Evolutionary conservation across 2,113 vertebrate genomes (phyloP).

Genomic region (Phycodurus eques): DNA sequence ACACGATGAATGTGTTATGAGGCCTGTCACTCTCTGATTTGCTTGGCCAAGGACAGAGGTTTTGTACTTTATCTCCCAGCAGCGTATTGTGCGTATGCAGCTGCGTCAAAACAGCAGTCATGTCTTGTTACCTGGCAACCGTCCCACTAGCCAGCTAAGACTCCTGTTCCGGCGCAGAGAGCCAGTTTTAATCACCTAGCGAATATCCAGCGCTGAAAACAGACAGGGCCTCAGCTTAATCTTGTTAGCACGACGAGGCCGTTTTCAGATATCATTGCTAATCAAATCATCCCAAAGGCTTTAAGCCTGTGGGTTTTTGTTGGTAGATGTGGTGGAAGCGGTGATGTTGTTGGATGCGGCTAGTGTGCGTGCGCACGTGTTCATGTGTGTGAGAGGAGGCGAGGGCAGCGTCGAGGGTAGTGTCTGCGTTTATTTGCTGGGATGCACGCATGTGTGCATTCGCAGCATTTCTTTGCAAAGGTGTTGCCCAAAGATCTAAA

Average conservation of each 20-base stretch:
- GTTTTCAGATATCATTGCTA: conserved; percentile 87
- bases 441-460: conserved; percentile 37
- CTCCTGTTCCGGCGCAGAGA: conserved; percentile 73
- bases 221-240: conserved; percentile 83
- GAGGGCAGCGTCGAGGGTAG: conserved; percentile 32
- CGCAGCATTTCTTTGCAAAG: conserved; percentile 10
- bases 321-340: conserved; percentile 18
- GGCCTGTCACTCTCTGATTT: conserved; percentile 24
- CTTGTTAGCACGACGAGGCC: conserved; percentile 84
- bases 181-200: conserved; percentile 79
- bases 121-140: conserved; percentile 83
- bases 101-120: conserved; percentile 67
- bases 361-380: conserved; percentile 36
- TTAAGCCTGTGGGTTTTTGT: conserved; percentile 51
- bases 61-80: conserved; percentile 36
- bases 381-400: not conserved
- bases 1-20: conserved; percentile 1
- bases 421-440: conserved; percentile 47
- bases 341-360: conserved; percentile 15
- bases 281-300: conserved; percentile 82
- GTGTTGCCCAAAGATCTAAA: conserved; percentile 1
- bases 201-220: conserved; percentile 79
- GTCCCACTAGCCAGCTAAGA: conserved; percentile 68
- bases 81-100: conserved; percentile 35
- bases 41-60: conserved; percentile 38